These are phyloP conservation scores for Gryon sp. DNA, from an alignment of 1,140 invertebrate species.

Conservation along the genomic window DNA sequence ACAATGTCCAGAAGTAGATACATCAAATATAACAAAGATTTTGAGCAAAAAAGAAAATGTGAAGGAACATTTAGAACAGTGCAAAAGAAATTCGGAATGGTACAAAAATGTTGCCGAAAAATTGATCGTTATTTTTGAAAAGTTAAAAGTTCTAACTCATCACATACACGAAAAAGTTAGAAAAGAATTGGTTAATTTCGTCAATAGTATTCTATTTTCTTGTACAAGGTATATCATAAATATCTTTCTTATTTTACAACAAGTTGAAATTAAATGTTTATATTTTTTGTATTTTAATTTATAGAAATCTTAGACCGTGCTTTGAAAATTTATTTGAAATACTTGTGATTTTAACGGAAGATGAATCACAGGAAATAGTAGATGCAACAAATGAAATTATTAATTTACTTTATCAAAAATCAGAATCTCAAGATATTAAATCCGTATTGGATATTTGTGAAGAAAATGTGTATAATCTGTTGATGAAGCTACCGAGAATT, in stretches of 20 bases:
- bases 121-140: slow-evolving; percentile 78
- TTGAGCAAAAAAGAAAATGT: slow-evolving; percentile 59
- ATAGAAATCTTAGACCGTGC: slow-evolving; percentile 81
- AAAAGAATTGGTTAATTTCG: slow-evolving; percentile 79
- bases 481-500: slow-evolving; percentile 81
- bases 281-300: slow-evolving; percentile 41
- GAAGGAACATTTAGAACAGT: slow-evolving; percentile 76
- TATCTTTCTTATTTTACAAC: slow-evolving; percentile 3
- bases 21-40: slow-evolving; percentile 31
- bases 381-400: slow-evolving; percentile 73
- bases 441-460: slow-evolving; percentile 80
- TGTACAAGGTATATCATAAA: slow-evolving; percentile 79
- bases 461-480: slow-evolving; percentile 81
- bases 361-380: slow-evolving; percentile 78
- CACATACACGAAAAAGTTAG: slow-evolving; percentile 82
- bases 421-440: slow-evolving; percentile 68
- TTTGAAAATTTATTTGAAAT: slow-evolving; percentile 81
- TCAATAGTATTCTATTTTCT: slow-evolving; percentile 78
- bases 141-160: slow-evolving; percentile 76
- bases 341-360: slow-evolving; percentile 81
- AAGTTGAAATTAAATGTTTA: slow-evolving; percentile 27
- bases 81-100: slow-evolving; percentile 80
- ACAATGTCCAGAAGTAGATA: slow-evolving; percentile 1
- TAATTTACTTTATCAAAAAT: slow-evolving; percentile 72
- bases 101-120: slow-evolving; percentile 81